Evolutionary conservation across 2,888 invertebrate genomes (phyloP).

Genomic region (Andrena fulva): DNA sequence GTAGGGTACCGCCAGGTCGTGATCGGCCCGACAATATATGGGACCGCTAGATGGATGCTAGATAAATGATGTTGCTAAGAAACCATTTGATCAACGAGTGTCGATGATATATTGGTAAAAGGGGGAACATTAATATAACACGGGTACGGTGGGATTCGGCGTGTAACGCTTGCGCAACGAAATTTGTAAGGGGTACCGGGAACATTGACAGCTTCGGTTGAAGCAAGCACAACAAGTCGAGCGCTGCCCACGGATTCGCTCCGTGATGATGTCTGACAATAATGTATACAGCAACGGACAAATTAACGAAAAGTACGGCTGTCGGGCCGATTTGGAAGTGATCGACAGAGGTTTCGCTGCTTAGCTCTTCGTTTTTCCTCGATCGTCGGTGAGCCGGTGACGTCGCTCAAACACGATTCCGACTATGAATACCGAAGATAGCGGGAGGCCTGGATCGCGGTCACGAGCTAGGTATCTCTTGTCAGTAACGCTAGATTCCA

Average conservation of each 20-base stretch:
- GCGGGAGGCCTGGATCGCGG: slow-evolving; percentile 64
- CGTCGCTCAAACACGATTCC: slow-evolving; percentile 55
- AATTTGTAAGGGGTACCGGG: slow-evolving; percentile 31
- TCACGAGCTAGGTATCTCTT: slow-evolving; percentile 72
- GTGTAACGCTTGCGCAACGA: slow-evolving; percentile 51
- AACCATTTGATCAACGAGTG: slow-evolving; percentile 50
- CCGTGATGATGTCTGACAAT: too few relatives aligned
- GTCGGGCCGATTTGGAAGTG: not conserved
- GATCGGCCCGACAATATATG: slow-evolving; percentile 14
- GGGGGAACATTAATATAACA: slow-evolving; percentile 50
- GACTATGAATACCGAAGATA: slow-evolving; percentile 62
- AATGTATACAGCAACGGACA: not conserved
- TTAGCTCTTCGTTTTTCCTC: not conserved
- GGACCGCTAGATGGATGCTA: slow-evolving; percentile 19
- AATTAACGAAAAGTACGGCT: not conserved
- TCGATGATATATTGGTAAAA: slow-evolving; percentile 47
- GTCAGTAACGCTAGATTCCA: slow-evolving; percentile 80
- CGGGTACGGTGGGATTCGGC: slow-evolving; percentile 25
- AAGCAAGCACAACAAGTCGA: not conserved
- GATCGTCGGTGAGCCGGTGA: slow-evolving; percentile 33
- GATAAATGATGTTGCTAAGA: slow-evolving; percentile 51
- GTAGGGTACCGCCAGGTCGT: slow-evolving; percentile 18
- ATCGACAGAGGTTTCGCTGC: not conserved
- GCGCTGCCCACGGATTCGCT: not conserved
- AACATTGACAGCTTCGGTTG: slow-evolving; percentile 13